Base-by-base conservation (phyloP, 2,113 vertebrate genomes). In the Burhinus bistriatus region DNA sequence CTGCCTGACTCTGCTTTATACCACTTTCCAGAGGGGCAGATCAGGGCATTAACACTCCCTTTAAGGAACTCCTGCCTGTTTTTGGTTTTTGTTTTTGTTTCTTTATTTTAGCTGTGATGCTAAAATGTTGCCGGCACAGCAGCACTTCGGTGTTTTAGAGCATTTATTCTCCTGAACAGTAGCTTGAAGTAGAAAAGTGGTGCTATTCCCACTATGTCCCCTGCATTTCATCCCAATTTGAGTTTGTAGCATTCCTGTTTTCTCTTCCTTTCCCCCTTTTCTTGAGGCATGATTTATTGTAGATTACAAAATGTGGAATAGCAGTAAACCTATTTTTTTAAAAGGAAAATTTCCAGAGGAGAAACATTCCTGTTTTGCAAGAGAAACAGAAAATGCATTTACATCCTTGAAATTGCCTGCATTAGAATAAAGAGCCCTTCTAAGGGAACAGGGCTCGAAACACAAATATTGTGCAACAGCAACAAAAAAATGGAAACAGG, bases 321-420 rank as follows among this genome's bases (percentile, higher is more conserved):
- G 32, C 0, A 0, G 5, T 57, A 72, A 79, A 59, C 2, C 2
- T 40, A 40, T 59, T 54, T 68, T 55, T 82, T 58, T 18, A 11
- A 92, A 86, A 27, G 38, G 38, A 80, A 86, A 75, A 83, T 84
- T 75, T 87, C 72, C 52, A 4, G 0, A 59, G 18, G 30, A 78
- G 23, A 73, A 94, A 27, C 13, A 14, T 81, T 78, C 61, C 57
- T 68, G 25, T 8, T 89, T 78, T 87, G 52, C 57, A 38, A 89
- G 19, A 34, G 38, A 68, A 91, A 78, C 3, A 52, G 55, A 70
- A 81, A 78, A 85, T 38, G 6, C 5, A 23, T 64, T 93, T 78
- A 15, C 69, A 78, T 40, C 81, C 57, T 72, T 70, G 57, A 87
- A 64, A 89, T 84, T 57, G 62, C 59, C 77, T 57, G 27, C n/a